Evolutionary conservation across 1,140 invertebrate species (phyloP), one percentile per base, ranked within the genome.

Genomic region (Dendrolimus punctatus): DNA sequence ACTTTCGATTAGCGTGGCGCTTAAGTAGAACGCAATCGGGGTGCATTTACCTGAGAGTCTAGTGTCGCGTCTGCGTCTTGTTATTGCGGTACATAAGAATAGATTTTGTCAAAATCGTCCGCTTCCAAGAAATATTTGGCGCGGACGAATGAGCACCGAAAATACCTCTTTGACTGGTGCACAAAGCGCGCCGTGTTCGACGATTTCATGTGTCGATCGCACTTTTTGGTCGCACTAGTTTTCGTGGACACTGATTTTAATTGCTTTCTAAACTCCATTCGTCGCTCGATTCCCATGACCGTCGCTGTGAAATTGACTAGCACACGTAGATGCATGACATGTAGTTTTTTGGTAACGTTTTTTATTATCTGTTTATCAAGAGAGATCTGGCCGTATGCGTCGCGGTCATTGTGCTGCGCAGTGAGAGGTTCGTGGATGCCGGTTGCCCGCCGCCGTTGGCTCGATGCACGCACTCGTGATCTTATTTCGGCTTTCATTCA

Each of bases 271-370:
- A 75, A 80, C 66, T 78, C 66, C 67, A 76, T 80, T 74, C 73
- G 71, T 73, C 72, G 66, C 68, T 78, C 71, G 65, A 84, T 83
- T 86, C 80, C 80, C 82, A 86, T 80, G 80, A 76, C 77, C 65
- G 73, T 69, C 70, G 68, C 71, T 71, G 75, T 80, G 79, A 84
- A 81, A 83, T 83, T 70, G 79, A 77, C 76, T 71, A 76, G 72
- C 80, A 83, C 80, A 85, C 77, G 76, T 80, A 79, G 79, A 79
- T 85, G 78, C 81, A 81, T 85, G 81, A 85, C 82, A 80, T 79
- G 83, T 84, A 80, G 73, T 75, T 83, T 81, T 83, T 80, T 75
- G 64, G 69, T 73, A 58, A 60, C 53, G 60, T 76, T 81, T 81
- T 84, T 80, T 76, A 59, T 59, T 51, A 41, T 55, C 40, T 76